These are phyloP conservation scores for Candoia aspera DNA, from an alignment of 2,113 vertebrate species.

Conservation along the genomic window DNA sequence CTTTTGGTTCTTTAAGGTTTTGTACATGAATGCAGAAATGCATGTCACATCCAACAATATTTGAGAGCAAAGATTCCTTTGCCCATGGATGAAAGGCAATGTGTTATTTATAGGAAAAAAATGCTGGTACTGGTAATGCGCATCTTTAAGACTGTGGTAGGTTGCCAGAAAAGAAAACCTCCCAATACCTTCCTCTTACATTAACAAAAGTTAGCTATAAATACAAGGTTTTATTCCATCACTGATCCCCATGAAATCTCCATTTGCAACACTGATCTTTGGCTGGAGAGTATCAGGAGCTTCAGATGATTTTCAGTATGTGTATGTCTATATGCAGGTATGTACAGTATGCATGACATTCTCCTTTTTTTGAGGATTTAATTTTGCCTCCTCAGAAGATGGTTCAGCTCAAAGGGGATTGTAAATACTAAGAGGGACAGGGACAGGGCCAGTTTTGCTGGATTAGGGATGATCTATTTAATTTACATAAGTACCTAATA, in stretches of 20 bases:
- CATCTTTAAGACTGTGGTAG: neutral
- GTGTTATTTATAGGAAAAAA: neutral
- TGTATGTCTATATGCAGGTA: neutral
- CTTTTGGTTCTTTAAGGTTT: neutral
- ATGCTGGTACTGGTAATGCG: neutral
- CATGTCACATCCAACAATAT: neutral
- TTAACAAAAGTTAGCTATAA: neutral
- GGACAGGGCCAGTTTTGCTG: neutral
- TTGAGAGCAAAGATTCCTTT: neutral
- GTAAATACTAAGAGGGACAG: neutral
- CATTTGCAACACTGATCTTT: neutral
- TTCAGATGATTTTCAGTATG: neutral
- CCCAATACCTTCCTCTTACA: neutral
- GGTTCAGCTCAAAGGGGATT: neutral
- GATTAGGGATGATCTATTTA: neutral
- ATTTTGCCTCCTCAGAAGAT: neutral
- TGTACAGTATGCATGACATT: constrained; percentile 7
- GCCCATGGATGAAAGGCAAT: neutral
- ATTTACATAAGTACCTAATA: neutral
- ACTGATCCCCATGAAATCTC: neutral
- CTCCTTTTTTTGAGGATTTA: neutral
- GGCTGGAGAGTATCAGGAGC: neutral
- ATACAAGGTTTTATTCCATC: neutral
- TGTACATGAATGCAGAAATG: neutral
- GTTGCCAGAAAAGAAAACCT: neutral